Percentiles rank a stretch among this genome's conserved stretches.
These are phyloP conservation scores for Elgonia sp. DNA, from an alignment of 2,888 invertebrate genomes.

Conservation along the genomic window DNA sequence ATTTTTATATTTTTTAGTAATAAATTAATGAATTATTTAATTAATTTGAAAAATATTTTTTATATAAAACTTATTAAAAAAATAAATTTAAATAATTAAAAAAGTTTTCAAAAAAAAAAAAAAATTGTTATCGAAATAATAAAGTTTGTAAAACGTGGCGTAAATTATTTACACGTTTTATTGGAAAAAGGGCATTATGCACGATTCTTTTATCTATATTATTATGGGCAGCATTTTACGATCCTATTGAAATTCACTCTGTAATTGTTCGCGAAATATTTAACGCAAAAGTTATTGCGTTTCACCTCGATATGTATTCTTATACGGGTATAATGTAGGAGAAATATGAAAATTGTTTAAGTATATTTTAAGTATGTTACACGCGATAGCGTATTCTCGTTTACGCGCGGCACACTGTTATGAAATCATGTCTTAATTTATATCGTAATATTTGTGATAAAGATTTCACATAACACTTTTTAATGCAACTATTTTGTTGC, in stretches of 20 bases:
- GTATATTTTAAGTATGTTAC: constrained; percentile 58
- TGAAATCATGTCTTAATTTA: constrained; percentile 63
- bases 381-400: constrained; percentile 36
- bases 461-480: constrained; percentile 43
- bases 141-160: constrained; percentile 20
- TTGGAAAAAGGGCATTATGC: constrained; percentile 53
- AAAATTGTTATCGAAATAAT: background rate
- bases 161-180: constrained; percentile 66
- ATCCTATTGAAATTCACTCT: constrained; percentile 59
- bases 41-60: no score
- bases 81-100: background rate
- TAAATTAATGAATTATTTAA: no score
- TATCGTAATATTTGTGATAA: constrained; percentile 42
- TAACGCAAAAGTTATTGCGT: constrained; percentile 46
- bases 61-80: no score
- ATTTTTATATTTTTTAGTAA: no score
- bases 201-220: constrained; percentile 62
- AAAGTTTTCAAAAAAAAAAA: background rate
- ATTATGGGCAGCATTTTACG: constrained; percentile 58
- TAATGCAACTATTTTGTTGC: constrained; percentile 35
- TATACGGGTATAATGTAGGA: constrained; percentile 41
- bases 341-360: constrained; percentile 66
- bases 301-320: constrained; percentile 51
- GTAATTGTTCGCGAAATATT: constrained; percentile 58
- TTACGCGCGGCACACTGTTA: constrained; percentile 22